Conservation (phyloP, 2,797 vertebrate genomes). For the Cirrhinus mrigala region DNA sequence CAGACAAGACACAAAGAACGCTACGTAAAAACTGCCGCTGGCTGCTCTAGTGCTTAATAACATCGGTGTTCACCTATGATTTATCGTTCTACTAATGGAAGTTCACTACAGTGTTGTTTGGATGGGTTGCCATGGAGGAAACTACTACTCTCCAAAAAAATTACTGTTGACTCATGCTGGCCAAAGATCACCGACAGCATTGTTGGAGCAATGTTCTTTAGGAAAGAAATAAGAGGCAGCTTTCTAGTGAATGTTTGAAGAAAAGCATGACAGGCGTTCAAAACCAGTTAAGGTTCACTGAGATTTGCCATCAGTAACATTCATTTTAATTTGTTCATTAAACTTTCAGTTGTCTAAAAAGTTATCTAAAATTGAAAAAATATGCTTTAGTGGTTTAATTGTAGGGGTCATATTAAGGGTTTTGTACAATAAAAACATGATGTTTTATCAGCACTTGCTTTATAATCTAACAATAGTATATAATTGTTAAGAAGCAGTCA, state of each 20-base stretch:
- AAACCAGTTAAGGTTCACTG: not conserved
- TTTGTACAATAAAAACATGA: no score
- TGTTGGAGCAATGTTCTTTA: not conserved
- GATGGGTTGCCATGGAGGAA: conserved; percentile 7
- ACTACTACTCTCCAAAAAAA: conserved; percentile 16
- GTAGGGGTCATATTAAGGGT: not conserved
- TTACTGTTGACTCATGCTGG: not conserved
- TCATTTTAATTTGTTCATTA: not conserved
- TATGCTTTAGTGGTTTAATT: not conserved
- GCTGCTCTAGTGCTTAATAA: not conserved
- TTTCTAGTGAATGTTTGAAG: not conserved
- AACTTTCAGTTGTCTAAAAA: not conserved
- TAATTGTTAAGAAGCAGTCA: not conserved
- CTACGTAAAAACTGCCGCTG: not conserved
- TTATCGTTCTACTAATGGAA: conserved; percentile 9
- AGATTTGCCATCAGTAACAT: not conserved
- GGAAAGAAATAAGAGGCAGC: not conserved
- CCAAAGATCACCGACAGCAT: not conserved
- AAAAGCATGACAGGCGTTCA: not conserved
- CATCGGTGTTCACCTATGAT: not conserved
- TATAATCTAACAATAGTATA: no score
- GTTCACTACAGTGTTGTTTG: not conserved
- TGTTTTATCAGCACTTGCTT: no score
- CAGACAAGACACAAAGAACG: not conserved
- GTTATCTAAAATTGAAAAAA: not conserved